phyloP scores from a whole-genome alignment of 2,888 invertebrate species.

The Antheraea yamamai region DNA sequence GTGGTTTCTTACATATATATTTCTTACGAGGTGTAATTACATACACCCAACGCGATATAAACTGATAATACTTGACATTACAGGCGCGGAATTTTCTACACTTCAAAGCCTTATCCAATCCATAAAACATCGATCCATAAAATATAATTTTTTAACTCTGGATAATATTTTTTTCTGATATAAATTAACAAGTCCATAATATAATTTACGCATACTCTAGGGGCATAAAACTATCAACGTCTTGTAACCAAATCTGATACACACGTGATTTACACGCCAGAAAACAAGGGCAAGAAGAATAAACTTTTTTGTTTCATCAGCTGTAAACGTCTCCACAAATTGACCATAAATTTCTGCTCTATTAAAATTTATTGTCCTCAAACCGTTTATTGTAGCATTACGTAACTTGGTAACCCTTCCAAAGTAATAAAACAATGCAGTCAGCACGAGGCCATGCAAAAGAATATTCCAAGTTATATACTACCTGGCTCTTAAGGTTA shows the following conservation, averaged over 20 bases:
- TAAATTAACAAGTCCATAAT: background rate
- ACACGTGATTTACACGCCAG: constrained; percentile 43
- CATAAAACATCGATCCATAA: background rate
- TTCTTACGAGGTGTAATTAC: background rate
- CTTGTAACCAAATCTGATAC: constrained; percentile 35
- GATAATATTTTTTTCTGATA: background rate
- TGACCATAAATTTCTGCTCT: constrained; percentile 74
- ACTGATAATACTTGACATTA: constrained; percentile 18
- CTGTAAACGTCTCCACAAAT: constrained; percentile 76
- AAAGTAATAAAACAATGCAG: constrained; percentile 71
- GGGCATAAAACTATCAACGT: constrained; percentile 28
- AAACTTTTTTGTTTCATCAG: constrained; percentile 67
- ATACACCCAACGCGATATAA: constrained; percentile 9
- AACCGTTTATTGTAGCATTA: constrained; percentile 74
- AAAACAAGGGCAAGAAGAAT: constrained; percentile 61
- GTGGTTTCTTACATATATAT: background rate
- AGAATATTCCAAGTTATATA: constrained; percentile 52
- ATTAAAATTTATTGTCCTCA: constrained; percentile 75
- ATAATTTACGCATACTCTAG: constrained; percentile 25
- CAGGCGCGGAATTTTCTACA: background rate
- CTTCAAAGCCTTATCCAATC: background rate
- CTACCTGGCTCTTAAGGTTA: constrained; percentile 56
- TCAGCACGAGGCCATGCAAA: constrained; percentile 58
- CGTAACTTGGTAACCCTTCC: constrained; percentile 75
- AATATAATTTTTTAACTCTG: background rate